Conservation (phyloP, 2,113 vertebrate species). For the Halichoeres trimaculatus region DNA sequence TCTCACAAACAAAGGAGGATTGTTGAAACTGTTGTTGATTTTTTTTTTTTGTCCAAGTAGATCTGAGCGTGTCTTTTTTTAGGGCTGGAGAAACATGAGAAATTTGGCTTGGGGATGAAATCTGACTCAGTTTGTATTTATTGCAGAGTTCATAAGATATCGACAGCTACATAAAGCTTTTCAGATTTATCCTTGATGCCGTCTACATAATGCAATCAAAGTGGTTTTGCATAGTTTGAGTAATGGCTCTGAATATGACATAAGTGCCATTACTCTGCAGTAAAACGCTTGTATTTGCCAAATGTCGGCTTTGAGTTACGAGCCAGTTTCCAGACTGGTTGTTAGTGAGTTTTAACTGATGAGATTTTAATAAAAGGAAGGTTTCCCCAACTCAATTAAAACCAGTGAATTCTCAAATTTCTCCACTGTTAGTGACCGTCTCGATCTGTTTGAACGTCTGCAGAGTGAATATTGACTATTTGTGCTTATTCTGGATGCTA, state of each 20-base stretch:
- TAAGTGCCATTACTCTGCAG: not conserved
- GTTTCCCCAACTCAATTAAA: not conserved
- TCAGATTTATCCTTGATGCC: not conserved
- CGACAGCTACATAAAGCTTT: not conserved
- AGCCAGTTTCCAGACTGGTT: not conserved
- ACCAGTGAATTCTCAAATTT: no score
- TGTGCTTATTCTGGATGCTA: not conserved
- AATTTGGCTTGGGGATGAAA: no score
- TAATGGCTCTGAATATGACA: not conserved
- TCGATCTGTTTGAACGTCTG: not conserved
- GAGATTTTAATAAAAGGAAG: slow-evolving; percentile 13
- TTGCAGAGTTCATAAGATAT: no score
- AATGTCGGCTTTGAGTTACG: slow-evolving; percentile 28
- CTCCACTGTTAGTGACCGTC: not conserved
- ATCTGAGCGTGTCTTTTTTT: no score
- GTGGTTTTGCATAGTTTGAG: not conserved
- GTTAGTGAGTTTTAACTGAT: slow-evolving; percentile 6
- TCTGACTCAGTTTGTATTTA: no score
- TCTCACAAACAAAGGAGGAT: no score
- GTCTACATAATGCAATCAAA: not conserved
- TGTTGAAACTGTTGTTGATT: no score
- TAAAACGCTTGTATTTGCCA: slow-evolving; percentile 6
- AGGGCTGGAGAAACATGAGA: no score
- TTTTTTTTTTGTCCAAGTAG: no score
- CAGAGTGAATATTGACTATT: not conserved